Evolutionary conservation across 2,113 vertebrate species (phyloP), one percentile per base, ranked within the genome.

Genomic region (Ranitomeya imitator): DNA sequence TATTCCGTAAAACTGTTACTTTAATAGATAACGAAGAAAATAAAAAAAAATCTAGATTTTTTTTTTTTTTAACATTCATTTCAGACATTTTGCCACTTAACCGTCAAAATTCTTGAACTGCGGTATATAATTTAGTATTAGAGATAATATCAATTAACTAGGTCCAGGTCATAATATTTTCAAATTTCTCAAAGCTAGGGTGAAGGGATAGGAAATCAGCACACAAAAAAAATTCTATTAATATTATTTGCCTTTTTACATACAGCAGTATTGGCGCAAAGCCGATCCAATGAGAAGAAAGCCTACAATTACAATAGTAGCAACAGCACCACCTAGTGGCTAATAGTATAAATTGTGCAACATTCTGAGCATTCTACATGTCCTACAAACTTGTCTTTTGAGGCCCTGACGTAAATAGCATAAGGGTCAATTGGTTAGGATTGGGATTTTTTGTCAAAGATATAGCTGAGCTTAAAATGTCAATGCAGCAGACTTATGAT

Each of bases 321-420:
- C 79, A 60, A 81, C 57, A 81, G 79, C 79, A 11, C 55, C 79
- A 81, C 57, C 79, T 11, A 18, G 79, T 81, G 79, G 57, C 57
- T 15, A 31, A 37, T 81, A 61, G 19, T 11, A 37, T 18, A 18
- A 18, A 31, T 16, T 16, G 23, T 18, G 51, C 73, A 52, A 18
- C 63, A 67, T 23, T 67, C 63, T 21, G 10, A 19, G 61, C 18
- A 57, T 57, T 9, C 9, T 57, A 13, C 55, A 9, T 13, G 8
- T 57, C 55, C 12, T 57, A 57, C 55, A 57, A 11, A 57, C 12
- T 57, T 57, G 55, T 57, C 5, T 57, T 57, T 13, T 45, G 37
- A 45, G 37, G 37, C 37, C 37, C 37, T 45, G 37, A 45, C 8
- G 55, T 57, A 57, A 57, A 13, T 57, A 13, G 12, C 55, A 57